Evolutionary conservation across 1,140 invertebrate species (phyloP).

Genomic region (Polyergus mexicanus): DNA sequence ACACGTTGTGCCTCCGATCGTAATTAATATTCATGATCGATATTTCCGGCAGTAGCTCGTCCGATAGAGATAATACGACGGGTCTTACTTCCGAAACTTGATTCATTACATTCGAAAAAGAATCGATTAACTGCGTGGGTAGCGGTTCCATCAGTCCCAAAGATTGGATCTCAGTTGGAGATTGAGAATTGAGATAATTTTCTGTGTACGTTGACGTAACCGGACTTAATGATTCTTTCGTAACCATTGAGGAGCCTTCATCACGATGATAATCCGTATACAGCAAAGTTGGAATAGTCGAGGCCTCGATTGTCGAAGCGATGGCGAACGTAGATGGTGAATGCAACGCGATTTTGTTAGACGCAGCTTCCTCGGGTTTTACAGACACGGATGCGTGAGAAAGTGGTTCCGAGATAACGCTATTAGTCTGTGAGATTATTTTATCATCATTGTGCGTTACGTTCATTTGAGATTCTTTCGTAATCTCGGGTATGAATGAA

Average conservation of each 20-base stretch:
- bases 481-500: constrained; percentile 3
- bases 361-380: not conserved
- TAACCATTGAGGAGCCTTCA: not conserved
- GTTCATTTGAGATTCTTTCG: constrained; percentile 30
- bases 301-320: constrained; percentile 15
- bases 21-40: constrained; percentile 28
- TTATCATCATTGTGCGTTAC: constrained; percentile 9
- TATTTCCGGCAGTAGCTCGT: constrained; percentile 16
- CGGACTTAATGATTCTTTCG: constrained; percentile 37
- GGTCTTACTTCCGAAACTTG: constrained; percentile 81
- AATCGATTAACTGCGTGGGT: constrained; percentile 80
- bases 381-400: constrained; percentile 22
- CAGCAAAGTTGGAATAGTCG: not conserved
- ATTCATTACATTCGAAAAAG: constrained; percentile 82
- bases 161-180: constrained; percentile 18
- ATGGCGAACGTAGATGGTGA: not conserved
- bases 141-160: constrained; percentile 65
- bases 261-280: not conserved
- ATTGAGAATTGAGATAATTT: constrained; percentile 11
- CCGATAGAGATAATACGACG: constrained; percentile 69
- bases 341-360: not conserved
- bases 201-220: not conserved
- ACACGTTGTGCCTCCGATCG: constrained; percentile 22
- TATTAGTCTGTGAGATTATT: constrained; percentile 14
- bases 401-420: not conserved